Evolutionary conservation across 2,797 vertebrate species (phyloP).

Genomic region (Phataginus tricuspis): DNA sequence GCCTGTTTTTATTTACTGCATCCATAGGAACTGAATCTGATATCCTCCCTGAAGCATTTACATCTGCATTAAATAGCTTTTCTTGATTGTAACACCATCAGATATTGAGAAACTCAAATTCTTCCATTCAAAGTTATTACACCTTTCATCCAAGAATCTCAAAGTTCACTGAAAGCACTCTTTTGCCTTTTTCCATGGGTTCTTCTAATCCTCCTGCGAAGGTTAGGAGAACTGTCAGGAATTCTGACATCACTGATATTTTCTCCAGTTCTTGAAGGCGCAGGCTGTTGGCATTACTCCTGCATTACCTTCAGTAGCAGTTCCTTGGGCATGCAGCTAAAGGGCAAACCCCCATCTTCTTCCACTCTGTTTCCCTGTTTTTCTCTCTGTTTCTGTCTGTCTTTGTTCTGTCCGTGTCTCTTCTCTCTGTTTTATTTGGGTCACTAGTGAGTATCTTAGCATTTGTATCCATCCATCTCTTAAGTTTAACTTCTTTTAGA

Average conservation of each 20-base stretch:
- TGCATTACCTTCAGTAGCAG: background rate
- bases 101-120: constrained; percentile 38
- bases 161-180: background rate
- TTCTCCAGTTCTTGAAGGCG: background rate
- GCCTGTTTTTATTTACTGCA: constrained; percentile 37
- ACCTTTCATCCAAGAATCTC: constrained; percentile 15
- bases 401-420: background rate
- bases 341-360: background rate
- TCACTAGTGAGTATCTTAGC: background rate
- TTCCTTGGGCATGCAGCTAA: background rate
- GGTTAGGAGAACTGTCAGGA: background rate
- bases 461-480: background rate
- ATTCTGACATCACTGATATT: background rate
- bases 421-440: background rate
- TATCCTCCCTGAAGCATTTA: background rate
- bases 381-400: background rate
- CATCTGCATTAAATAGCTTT: constrained; percentile 20
- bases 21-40: constrained; percentile 39
- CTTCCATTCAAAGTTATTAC: background rate
- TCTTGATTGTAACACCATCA: constrained; percentile 39
- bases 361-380: background rate
- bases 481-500: background rate
- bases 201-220: background rate
- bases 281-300: background rate
- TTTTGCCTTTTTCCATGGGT: background rate